A percentile compares a stretch with the other conserved stretches of the same genome.
Evolutionary conservation across 2,888 invertebrate species (phyloP).

Genomic region (Neoaliturus tenellus): DNA sequence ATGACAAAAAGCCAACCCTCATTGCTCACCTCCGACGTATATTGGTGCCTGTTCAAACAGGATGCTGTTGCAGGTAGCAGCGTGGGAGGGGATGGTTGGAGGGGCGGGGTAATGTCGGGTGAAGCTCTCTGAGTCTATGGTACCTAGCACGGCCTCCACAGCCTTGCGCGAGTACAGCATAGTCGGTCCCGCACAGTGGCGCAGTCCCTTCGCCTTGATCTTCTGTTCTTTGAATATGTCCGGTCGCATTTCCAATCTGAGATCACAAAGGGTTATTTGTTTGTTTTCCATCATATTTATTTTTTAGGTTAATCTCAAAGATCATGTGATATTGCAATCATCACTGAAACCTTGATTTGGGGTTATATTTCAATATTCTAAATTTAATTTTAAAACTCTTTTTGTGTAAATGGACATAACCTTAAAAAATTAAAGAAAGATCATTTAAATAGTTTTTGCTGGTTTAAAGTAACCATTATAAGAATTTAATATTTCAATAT

Average conservation of each 20-base stretch:
- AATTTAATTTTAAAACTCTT: too few relatives aligned
- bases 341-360: too few relatives aligned
- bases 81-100: conserved; percentile 73
- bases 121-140: conserved; percentile 74
- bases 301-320: too few relatives aligned
- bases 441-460: too few relatives aligned
- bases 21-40: conserved; percentile 77
- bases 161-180: conserved; percentile 80
- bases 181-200: background rate
- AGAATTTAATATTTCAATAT: too few relatives aligned
- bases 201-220: background rate
- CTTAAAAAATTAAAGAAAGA: too few relatives aligned
- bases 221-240: conserved; percentile 69
- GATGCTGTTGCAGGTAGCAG: conserved; percentile 74
- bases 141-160: conserved; percentile 76
- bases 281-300: too few relatives aligned
- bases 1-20: background rate
- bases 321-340: too few relatives aligned
- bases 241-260: conserved; percentile 74
- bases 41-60: conserved; percentile 77
- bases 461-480: too few relatives aligned
- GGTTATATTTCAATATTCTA: too few relatives aligned
- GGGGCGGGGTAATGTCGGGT: conserved; percentile 75
- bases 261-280: background rate
- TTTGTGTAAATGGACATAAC: too few relatives aligned